Evolutionary conservation across 2,888 invertebrate genomes (phyloP).

Genomic region (Drosophila kuntzei): DNA sequence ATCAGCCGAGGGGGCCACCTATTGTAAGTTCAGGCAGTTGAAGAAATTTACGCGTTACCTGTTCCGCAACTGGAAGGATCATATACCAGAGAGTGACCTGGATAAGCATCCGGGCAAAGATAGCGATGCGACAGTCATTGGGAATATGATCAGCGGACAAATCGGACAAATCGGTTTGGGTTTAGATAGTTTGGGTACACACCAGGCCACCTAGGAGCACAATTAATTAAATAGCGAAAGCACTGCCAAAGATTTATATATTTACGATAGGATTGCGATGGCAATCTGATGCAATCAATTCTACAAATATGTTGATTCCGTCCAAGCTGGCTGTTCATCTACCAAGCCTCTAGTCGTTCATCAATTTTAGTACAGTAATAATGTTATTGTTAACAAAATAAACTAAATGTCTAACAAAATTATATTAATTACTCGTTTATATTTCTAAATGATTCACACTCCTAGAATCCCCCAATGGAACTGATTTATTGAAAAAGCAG

Average conservation of each 20-base stretch:
- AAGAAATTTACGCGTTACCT: constrained; percentile 96
- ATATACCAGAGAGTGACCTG: constrained; percentile 89
- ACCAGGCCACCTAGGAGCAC: constrained; percentile 8
- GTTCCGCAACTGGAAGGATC: constrained; percentile 97
- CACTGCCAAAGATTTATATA: constrained; percentile 75
- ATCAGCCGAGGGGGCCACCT: constrained; percentile 96
- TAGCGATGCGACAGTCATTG: constrained; percentile 39
- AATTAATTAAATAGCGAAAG: constrained; percentile 32
- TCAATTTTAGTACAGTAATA: constrained; percentile 51
- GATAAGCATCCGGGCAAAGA: constrained; percentile 47
- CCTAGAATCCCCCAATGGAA: not conserved
- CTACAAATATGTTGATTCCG: constrained; percentile 61
- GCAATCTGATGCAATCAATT: constrained; percentile 31
- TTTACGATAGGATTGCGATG: constrained; percentile 37
- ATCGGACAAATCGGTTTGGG: constrained; percentile 46
- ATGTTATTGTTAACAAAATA: constrained; percentile 65
- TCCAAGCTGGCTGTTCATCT: constrained; percentile 62
- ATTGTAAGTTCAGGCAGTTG: constrained; percentile 96
- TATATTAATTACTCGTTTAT: not conserved
- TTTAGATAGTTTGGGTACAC: constrained; percentile 33
- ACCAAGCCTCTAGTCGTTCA: constrained; percentile 62
- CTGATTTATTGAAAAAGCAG: not conserved
- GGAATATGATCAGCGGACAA: constrained; percentile 54
- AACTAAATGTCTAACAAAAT: constrained; percentile 47
- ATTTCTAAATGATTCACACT: not conserved